A percentile compares a stretch with the other conserved stretches of the same genome.
These are phyloP conservation scores for Ianthella basta DNA, from an alignment of 37 sponge, comb jelly and placozoan genomes.

Conservation along the genomic window DNA sequence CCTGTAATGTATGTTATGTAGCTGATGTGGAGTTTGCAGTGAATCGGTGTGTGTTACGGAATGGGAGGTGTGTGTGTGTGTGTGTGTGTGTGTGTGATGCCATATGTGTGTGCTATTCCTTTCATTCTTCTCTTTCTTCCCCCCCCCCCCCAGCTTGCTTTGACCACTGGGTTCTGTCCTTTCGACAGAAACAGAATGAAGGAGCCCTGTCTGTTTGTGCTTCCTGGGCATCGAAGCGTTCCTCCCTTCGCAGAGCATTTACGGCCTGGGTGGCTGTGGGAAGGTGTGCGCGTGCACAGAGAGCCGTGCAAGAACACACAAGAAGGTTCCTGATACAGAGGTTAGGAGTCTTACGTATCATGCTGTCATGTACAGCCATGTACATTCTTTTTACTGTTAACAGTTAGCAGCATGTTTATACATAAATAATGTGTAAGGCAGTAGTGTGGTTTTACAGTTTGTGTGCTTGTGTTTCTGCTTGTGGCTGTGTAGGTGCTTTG, in stretches of 20 bases:
- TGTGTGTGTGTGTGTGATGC: background rate
- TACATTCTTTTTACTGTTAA: no score
- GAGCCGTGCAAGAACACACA: background rate
- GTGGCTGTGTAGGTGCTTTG: no score
- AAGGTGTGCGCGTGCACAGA: background rate
- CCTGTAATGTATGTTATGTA: no score
- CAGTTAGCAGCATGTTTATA: no score
- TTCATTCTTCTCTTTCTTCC: no score
- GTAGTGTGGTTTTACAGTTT: no score
- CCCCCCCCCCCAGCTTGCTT: background rate
- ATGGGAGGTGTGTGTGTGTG: background rate
- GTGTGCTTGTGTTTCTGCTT: no score
- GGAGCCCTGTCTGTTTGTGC: background rate
- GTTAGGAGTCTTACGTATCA: no score
- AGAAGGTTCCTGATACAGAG: no score
- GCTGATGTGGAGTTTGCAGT: no score
- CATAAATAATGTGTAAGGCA: no score
- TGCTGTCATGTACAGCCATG: no score
- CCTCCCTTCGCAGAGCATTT: background rate
- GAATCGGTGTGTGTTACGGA: background rate
- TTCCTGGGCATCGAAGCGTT: background rate
- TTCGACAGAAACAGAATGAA: background rate
- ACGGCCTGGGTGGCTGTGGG: background rate
- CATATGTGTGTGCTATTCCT: background rate
- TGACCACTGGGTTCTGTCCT: background rate